Evolutionary conservation across 1,140 invertebrate species (phyloP).

Genomic region (Pinna nobilis): DNA sequence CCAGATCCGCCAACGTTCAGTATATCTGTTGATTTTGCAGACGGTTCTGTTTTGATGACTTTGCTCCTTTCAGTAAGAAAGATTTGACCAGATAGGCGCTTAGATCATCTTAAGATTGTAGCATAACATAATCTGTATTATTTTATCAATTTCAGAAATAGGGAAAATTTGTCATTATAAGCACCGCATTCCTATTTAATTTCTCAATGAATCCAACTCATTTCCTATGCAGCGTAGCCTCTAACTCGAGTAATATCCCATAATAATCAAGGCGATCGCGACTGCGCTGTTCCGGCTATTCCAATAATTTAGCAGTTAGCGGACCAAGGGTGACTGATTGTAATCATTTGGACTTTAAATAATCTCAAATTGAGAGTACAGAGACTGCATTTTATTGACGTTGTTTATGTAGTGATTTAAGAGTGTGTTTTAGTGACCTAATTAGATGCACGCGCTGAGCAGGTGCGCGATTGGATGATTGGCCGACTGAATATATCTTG

Average conservation of each 20-base stretch:
- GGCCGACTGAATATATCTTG: too few species aligned
- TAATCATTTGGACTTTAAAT: too few species aligned
- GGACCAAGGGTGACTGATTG: neutral
- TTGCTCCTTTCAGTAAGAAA: too few species aligned
- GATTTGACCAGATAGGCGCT: too few species aligned
- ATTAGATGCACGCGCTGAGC: constrained; percentile 8
- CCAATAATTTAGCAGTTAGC: constrained; percentile 7
- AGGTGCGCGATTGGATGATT: constrained; percentile 7
- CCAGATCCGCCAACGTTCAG: too few species aligned
- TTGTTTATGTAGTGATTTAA: constrained; percentile 21
- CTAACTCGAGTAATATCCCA: constrained; percentile 53
- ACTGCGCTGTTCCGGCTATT: constrained; percentile 39
- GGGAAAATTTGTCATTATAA: too few species aligned
- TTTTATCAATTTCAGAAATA: too few species aligned
- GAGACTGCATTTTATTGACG: constrained; percentile 1
- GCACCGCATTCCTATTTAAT: neutral
- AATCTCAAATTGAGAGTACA: too few species aligned
- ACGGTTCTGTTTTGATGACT: too few species aligned
- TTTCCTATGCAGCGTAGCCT: constrained; percentile 56
- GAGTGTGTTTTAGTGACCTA: constrained; percentile 13
- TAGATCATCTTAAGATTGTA: too few species aligned
- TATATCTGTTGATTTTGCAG: too few species aligned
- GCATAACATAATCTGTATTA: too few species aligned
- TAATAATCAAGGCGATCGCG: constrained; percentile 44
- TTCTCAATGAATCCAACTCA: constrained; percentile 55